Percentiles rank a stretch among this genome's conserved stretches.
These are phyloP conservation scores for Toxotes lorentzi DNA, from an alignment of 2,797 vertebrate species.

Conservation along the genomic window DNA sequence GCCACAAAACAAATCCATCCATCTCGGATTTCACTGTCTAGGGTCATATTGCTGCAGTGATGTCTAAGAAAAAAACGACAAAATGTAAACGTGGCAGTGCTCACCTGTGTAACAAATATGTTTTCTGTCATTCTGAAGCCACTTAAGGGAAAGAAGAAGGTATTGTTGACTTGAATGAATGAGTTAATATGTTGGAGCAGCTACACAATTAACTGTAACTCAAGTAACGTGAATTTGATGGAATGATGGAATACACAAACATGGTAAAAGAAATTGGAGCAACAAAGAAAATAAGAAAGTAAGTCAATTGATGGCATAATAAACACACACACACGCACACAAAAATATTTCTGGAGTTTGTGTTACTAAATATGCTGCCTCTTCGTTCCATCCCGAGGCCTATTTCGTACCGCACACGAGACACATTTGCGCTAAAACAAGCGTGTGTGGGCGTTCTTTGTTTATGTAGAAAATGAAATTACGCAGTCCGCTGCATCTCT, in stretches of 20 bases:
- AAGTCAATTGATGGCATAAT: neutral
- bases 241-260: neutral
- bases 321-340: neutral
- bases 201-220: neutral
- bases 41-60: neutral
- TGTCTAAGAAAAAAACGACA: neutral
- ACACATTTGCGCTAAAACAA: neutral
- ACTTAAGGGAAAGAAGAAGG: too few species aligned
- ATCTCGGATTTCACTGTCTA: neutral
- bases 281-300: neutral
- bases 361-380: neutral
- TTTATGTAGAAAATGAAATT: conserved; percentile 10
- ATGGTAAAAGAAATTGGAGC: neutral
- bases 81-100: too few species aligned
- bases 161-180: neutral
- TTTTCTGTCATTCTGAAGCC: neutral
- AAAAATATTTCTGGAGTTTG: neutral
- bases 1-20: neutral
- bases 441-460: neutral
- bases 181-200: neutral
- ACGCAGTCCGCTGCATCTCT: neutral
- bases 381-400: too few species aligned
- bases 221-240: neutral
- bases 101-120: neutral
- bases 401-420: neutral